These are phyloP conservation scores for Drosophila pallidifrons DNA, from an alignment of 1,140 invertebrate genomes.

Conservation along the genomic window DNA sequence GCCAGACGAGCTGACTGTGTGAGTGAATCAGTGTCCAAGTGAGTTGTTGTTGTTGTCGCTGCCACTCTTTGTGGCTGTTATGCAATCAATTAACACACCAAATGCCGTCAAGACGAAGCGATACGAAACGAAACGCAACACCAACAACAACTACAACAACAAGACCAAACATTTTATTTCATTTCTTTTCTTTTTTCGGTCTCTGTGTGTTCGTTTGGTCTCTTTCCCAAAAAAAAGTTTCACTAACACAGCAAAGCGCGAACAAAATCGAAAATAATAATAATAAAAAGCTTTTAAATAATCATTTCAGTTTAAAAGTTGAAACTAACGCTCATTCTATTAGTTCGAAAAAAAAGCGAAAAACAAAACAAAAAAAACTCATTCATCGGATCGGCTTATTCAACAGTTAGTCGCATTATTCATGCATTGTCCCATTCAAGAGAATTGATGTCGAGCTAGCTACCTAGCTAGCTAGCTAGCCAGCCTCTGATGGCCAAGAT, in stretches of 20 bases:
- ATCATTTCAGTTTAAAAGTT: conserved; percentile 2
- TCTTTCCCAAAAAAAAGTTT: conserved; percentile 17
- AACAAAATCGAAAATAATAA: not conserved
- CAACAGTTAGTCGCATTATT: conserved; percentile 4
- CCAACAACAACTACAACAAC: conserved; percentile 4
- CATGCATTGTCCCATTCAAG: conserved; percentile 32
- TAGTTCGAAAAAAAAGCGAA: not conserved
- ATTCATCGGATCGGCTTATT: conserved; percentile 20
- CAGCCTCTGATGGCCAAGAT: conserved; percentile 58
- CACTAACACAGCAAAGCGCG: conserved; percentile 4
- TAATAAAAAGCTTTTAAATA: conserved; percentile 3
- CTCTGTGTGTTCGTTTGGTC: not conserved
- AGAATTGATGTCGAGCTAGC: not conserved
- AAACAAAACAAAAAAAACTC: too few relatives aligned
- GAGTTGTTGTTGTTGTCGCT: conserved; percentile 33
- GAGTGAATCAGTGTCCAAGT: conserved; percentile 29
- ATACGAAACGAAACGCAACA: conserved; percentile 22
- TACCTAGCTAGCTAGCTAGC: not conserved
- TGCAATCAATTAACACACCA: conserved; percentile 79
- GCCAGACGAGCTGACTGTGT: conserved; percentile 19
- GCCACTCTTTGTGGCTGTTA: conserved; percentile 59
- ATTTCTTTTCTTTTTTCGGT: conserved; percentile 7
- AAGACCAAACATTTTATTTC: conserved; percentile 19
- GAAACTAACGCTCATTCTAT: conserved; percentile 11
- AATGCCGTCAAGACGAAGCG: conserved; percentile 49